Evolutionary conservation across 2,113 vertebrate species (phyloP).

Genomic region (Erythrolamprus reginae): DNA sequence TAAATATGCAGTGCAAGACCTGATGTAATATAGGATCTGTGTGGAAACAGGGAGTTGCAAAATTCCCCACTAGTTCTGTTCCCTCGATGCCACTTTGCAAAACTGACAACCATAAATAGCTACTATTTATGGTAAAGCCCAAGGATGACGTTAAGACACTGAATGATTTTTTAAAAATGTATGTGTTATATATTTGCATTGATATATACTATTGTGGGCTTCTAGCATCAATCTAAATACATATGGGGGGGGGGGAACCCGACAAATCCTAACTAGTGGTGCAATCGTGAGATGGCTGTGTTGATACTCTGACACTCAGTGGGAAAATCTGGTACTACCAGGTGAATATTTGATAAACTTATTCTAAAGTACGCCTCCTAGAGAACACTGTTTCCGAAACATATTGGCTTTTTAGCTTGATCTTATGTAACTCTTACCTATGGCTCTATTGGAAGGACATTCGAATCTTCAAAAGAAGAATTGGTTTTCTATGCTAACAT

Average conservation of each 20-base stretch:
- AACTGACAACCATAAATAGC: background rate
- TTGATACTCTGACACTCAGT: background rate
- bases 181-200: background rate
- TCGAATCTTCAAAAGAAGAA: background rate
- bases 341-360: background rate
- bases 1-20: background rate
- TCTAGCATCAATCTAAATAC: background rate
- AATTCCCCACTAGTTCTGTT: background rate
- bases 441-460: background rate
- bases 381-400: background rate
- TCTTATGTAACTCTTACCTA: background rate
- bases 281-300: background rate
- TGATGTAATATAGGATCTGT: background rate
- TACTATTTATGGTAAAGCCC: background rate
- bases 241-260: background rate
- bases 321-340: background rate
- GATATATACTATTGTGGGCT: background rate
- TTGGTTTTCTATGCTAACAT: background rate
- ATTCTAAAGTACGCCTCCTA: background rate
- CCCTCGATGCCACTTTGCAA: rapidly evolving
- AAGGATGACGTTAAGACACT: background rate
- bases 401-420: background rate
- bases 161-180: background rate
- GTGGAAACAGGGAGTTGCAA: background rate
- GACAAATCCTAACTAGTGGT: background rate